phyloP scores from a whole-genome alignment of 2,888 invertebrate species.

The Watsonalla cultraria region DNA sequence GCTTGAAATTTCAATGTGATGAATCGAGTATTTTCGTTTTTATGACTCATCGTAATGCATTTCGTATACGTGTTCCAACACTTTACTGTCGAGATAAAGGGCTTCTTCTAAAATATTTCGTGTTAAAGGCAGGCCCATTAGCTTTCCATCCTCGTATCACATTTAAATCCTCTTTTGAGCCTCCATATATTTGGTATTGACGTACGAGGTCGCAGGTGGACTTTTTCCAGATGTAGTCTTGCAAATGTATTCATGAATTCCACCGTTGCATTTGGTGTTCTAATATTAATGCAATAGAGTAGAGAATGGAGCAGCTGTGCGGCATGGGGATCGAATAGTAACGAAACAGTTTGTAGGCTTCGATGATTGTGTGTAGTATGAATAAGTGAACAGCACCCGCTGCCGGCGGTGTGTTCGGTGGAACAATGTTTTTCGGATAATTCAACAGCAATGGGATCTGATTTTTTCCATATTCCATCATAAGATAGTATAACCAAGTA shows the following conservation, averaged over 20 bases:
- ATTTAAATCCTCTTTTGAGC: slow-evolving; percentile 35
- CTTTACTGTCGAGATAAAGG: not conserved
- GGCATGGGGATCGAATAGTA: slow-evolving; percentile 30
- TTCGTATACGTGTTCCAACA: not conserved
- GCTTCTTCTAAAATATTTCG: not conserved
- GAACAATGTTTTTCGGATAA: slow-evolving; percentile 29
- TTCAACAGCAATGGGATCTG: not conserved
- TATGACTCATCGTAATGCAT: not conserved
- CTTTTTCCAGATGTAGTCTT: slow-evolving; percentile 14
- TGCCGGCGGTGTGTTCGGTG: slow-evolving; percentile 14
- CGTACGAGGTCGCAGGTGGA: slow-evolving; percentile 41
- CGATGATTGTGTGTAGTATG: slow-evolving; percentile 39
- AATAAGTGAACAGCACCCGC: slow-evolving; percentile 41
- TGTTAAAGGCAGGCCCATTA: slow-evolving; percentile 2
- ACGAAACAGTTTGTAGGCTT: slow-evolving; percentile 34
- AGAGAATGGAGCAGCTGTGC: slow-evolving; percentile 12
- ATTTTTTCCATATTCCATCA: not conserved
- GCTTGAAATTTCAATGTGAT: not conserved
- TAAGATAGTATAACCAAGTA: too few relatives aligned
- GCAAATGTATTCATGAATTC: slow-evolving; percentile 12
- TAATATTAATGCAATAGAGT: slow-evolving; percentile 13
- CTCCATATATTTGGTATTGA: slow-evolving; percentile 35
- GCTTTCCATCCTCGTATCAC: slow-evolving; percentile 25
- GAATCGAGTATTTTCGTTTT: not conserved
- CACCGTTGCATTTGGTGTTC: slow-evolving; percentile 1